Percentiles rank a stretch among this genome's conserved stretches.
Evolutionary conservation across 30 jellyfish, hydroid and myxozoan species (phyloP).

Genomic region (Aurelia coerulea): DNA sequence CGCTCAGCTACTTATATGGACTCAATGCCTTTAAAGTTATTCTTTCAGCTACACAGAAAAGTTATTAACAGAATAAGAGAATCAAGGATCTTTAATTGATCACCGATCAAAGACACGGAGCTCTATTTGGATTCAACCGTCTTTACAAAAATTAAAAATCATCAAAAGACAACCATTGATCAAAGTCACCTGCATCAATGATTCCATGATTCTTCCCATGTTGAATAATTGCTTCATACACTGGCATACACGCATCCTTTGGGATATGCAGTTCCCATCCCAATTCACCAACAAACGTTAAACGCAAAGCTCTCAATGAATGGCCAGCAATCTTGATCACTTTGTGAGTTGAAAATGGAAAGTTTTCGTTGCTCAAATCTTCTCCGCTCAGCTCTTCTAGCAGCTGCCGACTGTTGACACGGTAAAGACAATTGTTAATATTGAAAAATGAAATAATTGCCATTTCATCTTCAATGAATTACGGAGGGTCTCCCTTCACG

Average conservation of each 20-base stretch:
- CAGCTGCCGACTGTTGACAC: slow-evolving; percentile 76
- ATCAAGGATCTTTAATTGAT: no score
- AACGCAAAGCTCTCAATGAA: slow-evolving; percentile 84
- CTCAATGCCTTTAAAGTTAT: no score
- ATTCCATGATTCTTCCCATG: slow-evolving; percentile 82
- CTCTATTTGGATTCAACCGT: no score
- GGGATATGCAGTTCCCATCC: slow-evolving; percentile 99
- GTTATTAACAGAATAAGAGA: no score
- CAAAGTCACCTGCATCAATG: slow-evolving; percentile 79
- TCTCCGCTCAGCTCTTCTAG: slow-evolving; percentile 94
- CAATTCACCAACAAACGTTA: slow-evolving; percentile 97
- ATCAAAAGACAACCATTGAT: no score
- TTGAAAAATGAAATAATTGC: background rate
- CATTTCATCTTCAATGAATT: no score
- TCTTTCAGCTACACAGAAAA: no score
- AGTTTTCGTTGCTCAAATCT: slow-evolving; percentile 85
- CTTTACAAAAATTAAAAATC: no score
- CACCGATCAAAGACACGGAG: no score
- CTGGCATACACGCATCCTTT: slow-evolving; percentile 88
- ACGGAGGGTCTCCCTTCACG: no score
- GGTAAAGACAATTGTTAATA: background rate
- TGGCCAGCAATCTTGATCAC: slow-evolving; percentile 89
- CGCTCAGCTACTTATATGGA: no score
- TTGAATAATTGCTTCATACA: slow-evolving; percentile 77
- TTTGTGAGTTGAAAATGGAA: slow-evolving; percentile 92